Percentiles rank a stretch among this genome's conserved stretches.
phyloP scores from a whole-genome alignment of 2,797 vertebrate genomes.

The Notolabrus celidotus region DNA sequence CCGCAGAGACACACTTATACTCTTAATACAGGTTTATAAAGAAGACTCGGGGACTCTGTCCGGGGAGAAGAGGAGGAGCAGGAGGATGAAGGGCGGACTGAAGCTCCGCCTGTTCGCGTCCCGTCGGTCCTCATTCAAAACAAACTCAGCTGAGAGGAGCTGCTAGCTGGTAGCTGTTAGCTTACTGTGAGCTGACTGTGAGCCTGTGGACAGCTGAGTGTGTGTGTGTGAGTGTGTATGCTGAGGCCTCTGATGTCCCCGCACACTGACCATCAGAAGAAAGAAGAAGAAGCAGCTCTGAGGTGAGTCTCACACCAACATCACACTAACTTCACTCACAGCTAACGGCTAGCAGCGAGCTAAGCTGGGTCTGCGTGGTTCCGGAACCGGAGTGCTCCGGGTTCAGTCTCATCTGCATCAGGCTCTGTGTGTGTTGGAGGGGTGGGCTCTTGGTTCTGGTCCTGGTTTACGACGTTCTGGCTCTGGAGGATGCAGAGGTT shows the following conservation, averaged over 20 bases:
- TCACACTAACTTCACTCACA: slow-evolving; percentile 34
- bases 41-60: background rate
- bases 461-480: background rate
- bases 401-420: slow-evolving; percentile 19
- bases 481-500: background rate
- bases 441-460: slow-evolving; percentile 29
- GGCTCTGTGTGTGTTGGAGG: background rate
- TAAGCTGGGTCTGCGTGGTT: slow-evolving; percentile 71
- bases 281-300: slow-evolving; percentile 32
- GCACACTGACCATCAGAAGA: slow-evolving; percentile 38
- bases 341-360: slow-evolving; percentile 58
- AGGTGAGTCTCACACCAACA: slow-evolving; percentile 51
- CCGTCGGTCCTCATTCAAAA: slow-evolving; percentile 84
- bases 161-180: slow-evolving; percentile 47
- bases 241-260: slow-evolving; percentile 40
- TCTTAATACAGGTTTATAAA: too few relatives aligned
- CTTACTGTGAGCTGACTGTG: too few relatives aligned
- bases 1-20: background rate
- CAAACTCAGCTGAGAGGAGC: slow-evolving; percentile 81
- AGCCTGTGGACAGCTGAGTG: slow-evolving; percentile 13
- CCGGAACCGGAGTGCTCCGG: slow-evolving; percentile 46
- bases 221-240: slow-evolving; percentile 3
- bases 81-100: slow-evolving; percentile 25
- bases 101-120: slow-evolving; percentile 78
- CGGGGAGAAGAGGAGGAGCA: slow-evolving; percentile 1